Conservation (phyloP, 2,113 vertebrate species). For the Saccopteryx leptura region DNA sequence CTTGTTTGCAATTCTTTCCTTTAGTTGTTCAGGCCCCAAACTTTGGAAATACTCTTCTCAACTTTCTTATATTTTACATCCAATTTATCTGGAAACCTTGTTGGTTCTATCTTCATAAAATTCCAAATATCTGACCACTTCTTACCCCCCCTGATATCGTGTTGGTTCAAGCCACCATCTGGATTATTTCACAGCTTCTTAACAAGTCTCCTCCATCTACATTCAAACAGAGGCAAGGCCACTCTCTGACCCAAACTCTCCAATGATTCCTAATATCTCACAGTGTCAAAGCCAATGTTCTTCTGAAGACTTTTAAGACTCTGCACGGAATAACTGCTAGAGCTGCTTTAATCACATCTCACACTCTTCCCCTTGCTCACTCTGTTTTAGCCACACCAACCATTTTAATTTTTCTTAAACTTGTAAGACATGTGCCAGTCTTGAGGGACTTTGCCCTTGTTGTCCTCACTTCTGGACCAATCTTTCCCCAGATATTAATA, state of each 20-base stretch:
- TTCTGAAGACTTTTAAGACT: background rate
- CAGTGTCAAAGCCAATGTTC: background rate
- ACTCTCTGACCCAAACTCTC: constrained; percentile 28
- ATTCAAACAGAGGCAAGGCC: background rate
- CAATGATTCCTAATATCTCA: background rate
- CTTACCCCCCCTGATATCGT: background rate
- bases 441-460: background rate
- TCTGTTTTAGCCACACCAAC: background rate
- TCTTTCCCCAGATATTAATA: background rate
- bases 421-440: background rate
- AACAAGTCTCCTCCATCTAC: background rate
- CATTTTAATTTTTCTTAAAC: background rate
- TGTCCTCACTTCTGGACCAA: constrained; percentile 40
- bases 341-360: background rate
- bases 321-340: background rate
- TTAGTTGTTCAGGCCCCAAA: background rate
- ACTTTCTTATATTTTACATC: background rate
- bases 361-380: background rate
- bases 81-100: background rate
- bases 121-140: background rate
- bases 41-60: background rate
- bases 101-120: constrained; percentile 40
- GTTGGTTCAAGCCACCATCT: background rate
- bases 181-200: constrained; percentile 25
- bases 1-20: background rate